Conservation (phyloP, 2,888 invertebrate genomes). For the Acanthopleura granulata region DNA sequence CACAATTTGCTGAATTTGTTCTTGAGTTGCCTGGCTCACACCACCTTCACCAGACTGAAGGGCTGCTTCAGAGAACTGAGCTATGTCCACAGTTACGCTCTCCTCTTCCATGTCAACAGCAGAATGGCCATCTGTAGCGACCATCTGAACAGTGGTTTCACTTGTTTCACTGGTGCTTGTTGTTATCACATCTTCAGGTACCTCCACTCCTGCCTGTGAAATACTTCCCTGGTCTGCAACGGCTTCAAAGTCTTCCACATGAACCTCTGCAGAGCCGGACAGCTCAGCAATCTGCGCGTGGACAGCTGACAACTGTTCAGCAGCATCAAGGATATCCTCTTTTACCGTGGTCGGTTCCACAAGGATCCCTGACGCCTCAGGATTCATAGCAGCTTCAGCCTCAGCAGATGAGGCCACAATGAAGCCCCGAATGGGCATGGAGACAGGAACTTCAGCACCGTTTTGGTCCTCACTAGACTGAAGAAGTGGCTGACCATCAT, state of each 20-base stretch:
- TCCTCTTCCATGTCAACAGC: background rate
- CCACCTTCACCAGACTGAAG: background rate
- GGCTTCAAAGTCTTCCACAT: background rate
- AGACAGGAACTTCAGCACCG: background rate
- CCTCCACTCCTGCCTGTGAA: constrained; percentile 11
- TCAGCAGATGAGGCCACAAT: background rate
- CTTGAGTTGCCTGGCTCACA: background rate
- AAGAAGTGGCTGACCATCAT: background rate
- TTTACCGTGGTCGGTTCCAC: background rate
- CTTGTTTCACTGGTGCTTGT: constrained; percentile 23
- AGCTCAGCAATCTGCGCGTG: constrained; percentile 35
- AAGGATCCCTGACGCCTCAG: background rate
- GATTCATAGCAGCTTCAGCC: background rate
- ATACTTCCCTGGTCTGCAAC: background rate
- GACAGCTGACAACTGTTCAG: constrained; percentile 27
- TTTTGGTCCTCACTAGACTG: background rate
- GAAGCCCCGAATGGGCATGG: background rate
- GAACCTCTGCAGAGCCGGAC: constrained; percentile 27
- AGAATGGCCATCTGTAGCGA: background rate
- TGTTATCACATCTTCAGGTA: constrained; percentile 20
- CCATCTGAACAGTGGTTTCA: background rate
- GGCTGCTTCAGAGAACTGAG: background rate
- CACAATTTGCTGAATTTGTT: constrained; percentile 15
- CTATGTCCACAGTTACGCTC: background rate
- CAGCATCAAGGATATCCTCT: background rate